A percentile compares a stretch with the other conserved stretches of the same genome.
Conservation (phyloP, 2,888 invertebrate species). For the Brachylomia viminalis region DNA sequence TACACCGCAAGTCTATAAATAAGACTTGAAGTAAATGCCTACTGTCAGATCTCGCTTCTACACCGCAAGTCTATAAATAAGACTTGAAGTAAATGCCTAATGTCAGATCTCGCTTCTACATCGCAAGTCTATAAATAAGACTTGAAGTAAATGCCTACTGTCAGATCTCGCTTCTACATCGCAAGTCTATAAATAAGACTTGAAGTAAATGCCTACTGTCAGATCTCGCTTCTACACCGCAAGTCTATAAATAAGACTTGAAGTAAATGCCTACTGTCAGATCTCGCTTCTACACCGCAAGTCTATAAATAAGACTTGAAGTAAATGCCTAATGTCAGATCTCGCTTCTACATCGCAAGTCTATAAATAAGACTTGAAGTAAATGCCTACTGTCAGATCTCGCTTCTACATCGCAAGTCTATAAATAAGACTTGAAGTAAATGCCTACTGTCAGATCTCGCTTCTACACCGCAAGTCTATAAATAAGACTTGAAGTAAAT, state of each 20-base stretch:
- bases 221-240: conserved; percentile 32
- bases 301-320: conserved; percentile 53
- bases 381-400: conserved; percentile 40
- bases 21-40: conserved; percentile 51
- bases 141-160: conserved; percentile 49
- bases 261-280: conserved; percentile 45
- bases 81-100: conserved; percentile 48
- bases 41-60: conserved; percentile 31
- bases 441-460: conserved; percentile 35
- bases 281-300: conserved; percentile 34
- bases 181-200: conserved; percentile 51
- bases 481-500: conserved; percentile 55
- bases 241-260: conserved; percentile 52
- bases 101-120: conserved; percentile 30
- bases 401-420: conserved; percentile 34
- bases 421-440: conserved; percentile 56
- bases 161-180: conserved; percentile 33
- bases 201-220: conserved; percentile 45
- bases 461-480: conserved; percentile 42
- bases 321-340: conserved; percentile 42
- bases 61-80: conserved; percentile 51
- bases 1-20: conserved; percentile 48
- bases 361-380: conserved; percentile 55
- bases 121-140: conserved; percentile 50
- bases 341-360: conserved; percentile 33